Evolutionary conservation across 2,888 invertebrate genomes (phyloP).

Genomic region (Epistrophella euchroma): DNA sequence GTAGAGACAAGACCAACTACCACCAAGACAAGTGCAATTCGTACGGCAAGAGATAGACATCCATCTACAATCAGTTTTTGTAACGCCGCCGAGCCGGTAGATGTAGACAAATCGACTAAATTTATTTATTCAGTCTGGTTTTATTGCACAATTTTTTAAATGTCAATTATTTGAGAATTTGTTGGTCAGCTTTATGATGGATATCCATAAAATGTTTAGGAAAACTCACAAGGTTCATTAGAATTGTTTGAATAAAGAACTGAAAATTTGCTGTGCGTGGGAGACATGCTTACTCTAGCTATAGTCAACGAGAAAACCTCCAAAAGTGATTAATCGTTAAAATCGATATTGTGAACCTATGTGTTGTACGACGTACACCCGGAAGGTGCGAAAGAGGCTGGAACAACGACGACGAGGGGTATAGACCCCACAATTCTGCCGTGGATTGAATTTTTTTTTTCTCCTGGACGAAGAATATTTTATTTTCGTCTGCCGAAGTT

Average conservation of each 20-base stretch:
- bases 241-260: constrained; percentile 20
- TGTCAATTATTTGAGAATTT: constrained; percentile 42
- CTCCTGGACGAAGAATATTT: constrained; percentile 55
- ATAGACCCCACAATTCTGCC: constrained; percentile 60
- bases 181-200: constrained; percentile 42
- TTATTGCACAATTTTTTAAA: constrained; percentile 59
- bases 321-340: constrained; percentile 75
- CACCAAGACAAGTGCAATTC: constrained; percentile 44
- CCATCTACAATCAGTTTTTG: constrained; percentile 71
- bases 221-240: neutral
- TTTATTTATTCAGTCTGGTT: constrained; percentile 61
- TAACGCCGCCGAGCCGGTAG: constrained; percentile 72
- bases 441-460: constrained; percentile 47
- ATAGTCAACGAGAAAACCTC: constrained; percentile 52
- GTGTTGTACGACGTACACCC: constrained; percentile 66
- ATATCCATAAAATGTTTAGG: constrained; percentile 32
- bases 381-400: constrained; percentile 70
- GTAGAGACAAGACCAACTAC: constrained; percentile 37
- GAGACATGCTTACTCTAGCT: constrained; percentile 49
- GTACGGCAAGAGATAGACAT: constrained; percentile 60
- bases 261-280: constrained; percentile 62
- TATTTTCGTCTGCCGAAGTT: constrained; percentile 55
- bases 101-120: constrained; percentile 68
- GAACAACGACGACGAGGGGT: constrained; percentile 54
- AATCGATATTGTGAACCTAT: constrained; percentile 75